A percentile compares a stretch with the other conserved stretches of the same genome.
Conservation (phyloP, 2,113 vertebrate genomes). For the Platichthys flesus region DNA sequence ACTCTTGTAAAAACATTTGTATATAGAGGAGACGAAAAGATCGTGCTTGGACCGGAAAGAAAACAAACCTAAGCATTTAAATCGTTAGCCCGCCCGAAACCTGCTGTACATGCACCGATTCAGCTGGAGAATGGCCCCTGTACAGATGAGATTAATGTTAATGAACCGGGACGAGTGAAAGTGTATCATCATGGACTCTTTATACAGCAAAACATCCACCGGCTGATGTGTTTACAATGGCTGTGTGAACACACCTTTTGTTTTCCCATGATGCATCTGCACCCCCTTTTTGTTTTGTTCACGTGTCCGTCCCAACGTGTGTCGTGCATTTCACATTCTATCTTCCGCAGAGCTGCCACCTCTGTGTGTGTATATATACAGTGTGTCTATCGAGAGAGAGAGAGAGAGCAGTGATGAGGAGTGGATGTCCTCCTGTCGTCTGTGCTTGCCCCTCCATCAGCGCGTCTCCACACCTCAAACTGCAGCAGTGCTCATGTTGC, state of each 20-base stretch:
- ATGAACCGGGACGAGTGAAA: constrained; percentile 11
- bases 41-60: constrained; percentile 68
- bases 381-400: constrained; percentile 29
- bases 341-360: constrained; percentile 20
- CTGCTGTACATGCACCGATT: constrained; percentile 56
- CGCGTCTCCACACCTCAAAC: constrained; percentile 22
- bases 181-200: constrained; percentile 40
- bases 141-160: constrained; percentile 51
- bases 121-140: constrained; percentile 52
- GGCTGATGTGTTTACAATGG: constrained; percentile 44
- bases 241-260: constrained; percentile 66
- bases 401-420: constrained; percentile 23
- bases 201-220: constrained; percentile 25
- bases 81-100: constrained; percentile 74
- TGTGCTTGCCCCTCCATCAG: constrained; percentile 20
- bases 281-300: neutral
- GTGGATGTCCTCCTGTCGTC: neutral
- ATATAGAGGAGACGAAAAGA: constrained; percentile 70
- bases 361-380: constrained; percentile 37
- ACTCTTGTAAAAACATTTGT: constrained; percentile 79
- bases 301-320: constrained; percentile 33
- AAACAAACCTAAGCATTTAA: constrained; percentile 72
- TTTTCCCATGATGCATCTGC: constrained; percentile 57
- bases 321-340: constrained; percentile 37
- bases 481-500: neutral